Percentiles rank a stretch among this genome's conserved stretches.
These are phyloP conservation scores for Paragorgia papillata DNA, from an alignment of 92 coral and sea anemone species.

Conservation along the genomic window DNA sequence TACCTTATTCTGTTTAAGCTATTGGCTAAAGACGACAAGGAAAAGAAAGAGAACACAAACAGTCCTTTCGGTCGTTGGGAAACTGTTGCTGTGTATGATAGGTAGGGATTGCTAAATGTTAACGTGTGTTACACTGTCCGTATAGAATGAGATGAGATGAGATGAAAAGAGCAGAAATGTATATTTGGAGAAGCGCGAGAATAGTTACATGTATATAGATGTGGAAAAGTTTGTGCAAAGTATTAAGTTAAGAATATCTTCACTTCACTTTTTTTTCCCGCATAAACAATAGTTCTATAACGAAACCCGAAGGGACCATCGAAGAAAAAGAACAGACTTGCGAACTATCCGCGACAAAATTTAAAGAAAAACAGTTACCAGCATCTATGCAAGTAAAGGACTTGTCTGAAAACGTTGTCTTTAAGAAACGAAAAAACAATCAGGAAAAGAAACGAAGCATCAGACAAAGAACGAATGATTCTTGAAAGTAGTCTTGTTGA, in stretches of 20 bases:
- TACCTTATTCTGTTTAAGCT: background rate
- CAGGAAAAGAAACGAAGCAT: constrained; percentile 82
- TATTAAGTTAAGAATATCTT: no score
- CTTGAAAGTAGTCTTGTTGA: background rate
- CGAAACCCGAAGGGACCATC: constrained; percentile 25
- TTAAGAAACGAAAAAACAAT: constrained; percentile 84
- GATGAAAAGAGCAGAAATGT: no score
- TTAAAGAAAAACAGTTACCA: constrained; percentile 81
- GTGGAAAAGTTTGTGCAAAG: no score
- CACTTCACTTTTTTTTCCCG: no score
- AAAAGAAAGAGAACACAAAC: background rate
- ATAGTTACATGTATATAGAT: no score
- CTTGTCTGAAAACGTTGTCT: constrained; percentile 62
- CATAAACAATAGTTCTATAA: background rate
- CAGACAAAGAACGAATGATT: constrained; percentile 58
- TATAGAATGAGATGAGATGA: no score
- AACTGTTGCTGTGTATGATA: constrained; percentile 17
- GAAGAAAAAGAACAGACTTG: constrained; percentile 29
- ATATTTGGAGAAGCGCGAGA: no score
- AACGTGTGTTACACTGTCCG: background rate
- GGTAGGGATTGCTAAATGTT: background rate
- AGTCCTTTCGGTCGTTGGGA: constrained; percentile 30
- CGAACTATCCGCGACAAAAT: constrained; percentile 58
- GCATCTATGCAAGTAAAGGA: constrained; percentile 56
- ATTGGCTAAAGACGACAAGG: background rate